Evolutionary conservation across 2,113 vertebrate species (phyloP), one percentile per base, ranked within the genome.

Genomic region (Drymodes brunneopygia): DNA sequence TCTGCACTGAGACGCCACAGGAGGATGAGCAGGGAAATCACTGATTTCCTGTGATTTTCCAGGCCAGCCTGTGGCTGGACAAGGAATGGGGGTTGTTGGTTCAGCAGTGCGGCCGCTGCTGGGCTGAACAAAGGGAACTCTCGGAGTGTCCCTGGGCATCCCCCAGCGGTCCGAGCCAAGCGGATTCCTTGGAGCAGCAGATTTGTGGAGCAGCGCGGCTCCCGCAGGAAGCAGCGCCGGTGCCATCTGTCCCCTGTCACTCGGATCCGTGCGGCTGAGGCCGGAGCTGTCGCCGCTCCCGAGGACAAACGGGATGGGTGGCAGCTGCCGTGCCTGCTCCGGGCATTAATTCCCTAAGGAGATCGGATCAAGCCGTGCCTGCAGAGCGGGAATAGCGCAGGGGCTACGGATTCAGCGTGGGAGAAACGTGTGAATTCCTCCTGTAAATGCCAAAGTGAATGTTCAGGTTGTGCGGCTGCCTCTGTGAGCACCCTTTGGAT

Each of bases 201-300:
- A 2, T 50, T 7, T 72, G 47, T 53, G 48, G 48, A 56, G 75
- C 40, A 7, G 16, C 2, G 33, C 24, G 19, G 54, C 78, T 96
- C 66, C 82, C 1, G 18, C 64, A 25, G 88, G 50, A 73, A 57
- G 89, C 24, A 19, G 66, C 0, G 17, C 57, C 25, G 13, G 14
- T 72, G 91, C 89, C 95, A 95, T 95, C 95, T 97, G 96, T 91
- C 89, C 56, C 62, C 48, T 38, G 73, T 57, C 13, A 5, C 60
- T 67, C 1, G 25, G 45, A 27, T 79, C 77, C 25, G 0, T 42
- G 65, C 17, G 15, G 25, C 73, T 36, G 47, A 58, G 88, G 61
- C 54, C 2, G 7, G 81, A 70, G 81, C 69, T 71, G 70, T 48
- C 4, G 3, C 18, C 2, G 66, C 74, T 77, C 18, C 0, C 0